These are phyloP conservation scores for Rhadina sibilatrix DNA, from an alignment of 2,113 vertebrate species.

Conservation along the genomic window DNA sequence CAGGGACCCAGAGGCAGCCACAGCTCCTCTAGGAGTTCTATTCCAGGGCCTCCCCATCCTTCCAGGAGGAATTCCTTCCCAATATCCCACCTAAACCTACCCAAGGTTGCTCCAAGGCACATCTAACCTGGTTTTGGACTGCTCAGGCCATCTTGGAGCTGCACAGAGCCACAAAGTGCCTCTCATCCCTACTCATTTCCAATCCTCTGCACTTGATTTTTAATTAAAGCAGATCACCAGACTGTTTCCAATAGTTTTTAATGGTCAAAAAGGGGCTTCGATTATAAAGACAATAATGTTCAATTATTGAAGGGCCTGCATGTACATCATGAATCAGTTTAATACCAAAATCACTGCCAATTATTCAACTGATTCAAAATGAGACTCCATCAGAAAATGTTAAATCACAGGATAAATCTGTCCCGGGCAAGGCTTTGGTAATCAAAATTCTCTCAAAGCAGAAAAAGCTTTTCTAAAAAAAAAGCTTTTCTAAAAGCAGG, in stretches of 20 bases:
- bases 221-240: conserved; percentile 35
- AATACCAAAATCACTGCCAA: conserved; percentile 33
- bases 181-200: not conserved
- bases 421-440: not conserved
- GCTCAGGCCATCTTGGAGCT: not conserved
- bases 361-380: conserved; percentile 17
- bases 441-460: conserved; percentile 27
- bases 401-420: conserved; percentile 39
- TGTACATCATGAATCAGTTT: conserved; percentile 42
- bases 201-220: conserved; percentile 24
- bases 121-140: not conserved
- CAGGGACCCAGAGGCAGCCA: not conserved
- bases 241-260: conserved; percentile 27
- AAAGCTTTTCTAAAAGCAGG: conserved; percentile 16
- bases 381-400: conserved; percentile 20
- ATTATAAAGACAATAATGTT: conserved; percentile 10
- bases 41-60: not conserved
- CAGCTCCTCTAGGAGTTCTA: not conserved
- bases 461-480: conserved; percentile 42
- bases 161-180: not conserved
- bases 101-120: not conserved
- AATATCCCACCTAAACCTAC: not conserved
- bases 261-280: not conserved
- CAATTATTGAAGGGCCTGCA: conserved; percentile 13
- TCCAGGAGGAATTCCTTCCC: not conserved